phyloP scores from a whole-genome alignment of 2,113 vertebrate species.

The Rana temporaria region DNA sequence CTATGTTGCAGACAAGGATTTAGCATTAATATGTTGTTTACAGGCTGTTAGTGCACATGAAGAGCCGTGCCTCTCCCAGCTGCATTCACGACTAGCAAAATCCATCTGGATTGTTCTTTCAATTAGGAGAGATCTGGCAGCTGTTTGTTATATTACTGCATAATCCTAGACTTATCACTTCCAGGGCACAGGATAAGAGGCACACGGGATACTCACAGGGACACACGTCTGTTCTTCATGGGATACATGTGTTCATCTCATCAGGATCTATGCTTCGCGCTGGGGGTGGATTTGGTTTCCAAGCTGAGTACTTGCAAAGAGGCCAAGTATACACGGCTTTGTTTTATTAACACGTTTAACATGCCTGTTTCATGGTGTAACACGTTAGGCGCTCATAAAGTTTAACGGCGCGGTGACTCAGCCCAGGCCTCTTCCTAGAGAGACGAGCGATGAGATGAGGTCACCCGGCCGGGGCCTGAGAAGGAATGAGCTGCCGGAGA shows the following conservation, averaged over 20 bases:
- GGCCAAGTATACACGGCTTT: slow-evolving; percentile 54
- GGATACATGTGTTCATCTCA: slow-evolving; percentile 54
- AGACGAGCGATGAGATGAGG: slow-evolving; percentile 38
- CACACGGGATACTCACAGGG: slow-evolving; percentile 40
- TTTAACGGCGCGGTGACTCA: slow-evolving; percentile 52
- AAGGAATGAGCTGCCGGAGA: slow-evolving; percentile 45
- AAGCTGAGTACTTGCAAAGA: slow-evolving; percentile 52
- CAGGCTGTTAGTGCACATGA: slow-evolving; percentile 12
- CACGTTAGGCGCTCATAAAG: slow-evolving; percentile 55
- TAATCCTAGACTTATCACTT: slow-evolving; percentile 54
- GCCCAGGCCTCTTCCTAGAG: slow-evolving; percentile 40
- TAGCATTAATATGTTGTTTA: slow-evolving; percentile 23
- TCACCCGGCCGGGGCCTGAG: slow-evolving; percentile 10
- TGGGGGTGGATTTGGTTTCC: slow-evolving; percentile 46
- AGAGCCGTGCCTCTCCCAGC: not conserved
- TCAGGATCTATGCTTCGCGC: slow-evolving; percentile 45
- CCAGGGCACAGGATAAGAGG: slow-evolving; percentile 47
- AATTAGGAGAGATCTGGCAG: slow-evolving; percentile 46
- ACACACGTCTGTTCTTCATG: slow-evolving; percentile 55
- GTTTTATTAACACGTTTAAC: slow-evolving; percentile 57
- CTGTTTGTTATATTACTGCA: slow-evolving; percentile 49
- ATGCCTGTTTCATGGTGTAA: slow-evolving; percentile 57
- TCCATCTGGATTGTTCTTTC: not conserved
- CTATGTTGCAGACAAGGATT: not conserved
- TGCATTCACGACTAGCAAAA: not conserved